phyloP scores from a whole-genome alignment of 2,113 vertebrate genomes.

The Mastomys coucha region DNA sequence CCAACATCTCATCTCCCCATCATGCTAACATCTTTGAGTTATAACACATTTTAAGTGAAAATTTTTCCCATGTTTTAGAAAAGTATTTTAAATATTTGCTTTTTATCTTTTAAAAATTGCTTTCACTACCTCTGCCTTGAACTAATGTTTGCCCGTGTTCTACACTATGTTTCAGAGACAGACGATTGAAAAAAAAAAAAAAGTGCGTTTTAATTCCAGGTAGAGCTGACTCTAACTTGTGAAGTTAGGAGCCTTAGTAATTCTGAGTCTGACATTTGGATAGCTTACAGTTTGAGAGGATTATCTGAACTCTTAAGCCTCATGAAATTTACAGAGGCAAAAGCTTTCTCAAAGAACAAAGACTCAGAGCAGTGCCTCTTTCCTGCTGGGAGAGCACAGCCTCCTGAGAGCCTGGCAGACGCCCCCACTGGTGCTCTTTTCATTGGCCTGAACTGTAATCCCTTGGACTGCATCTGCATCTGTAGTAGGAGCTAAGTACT shows the following conservation, averaged over 20 bases:
- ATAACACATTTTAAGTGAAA: constrained; percentile 28
- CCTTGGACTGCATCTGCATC: neutral
- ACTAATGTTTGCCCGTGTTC: constrained; percentile 46
- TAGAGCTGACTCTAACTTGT: constrained; percentile 57
- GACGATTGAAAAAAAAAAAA: constrained; percentile 10
- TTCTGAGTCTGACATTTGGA: constrained; percentile 67
- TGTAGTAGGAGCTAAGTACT: neutral
- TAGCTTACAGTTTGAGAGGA: constrained; percentile 35
- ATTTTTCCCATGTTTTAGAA: constrained; percentile 39
- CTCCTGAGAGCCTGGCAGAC: neutral
- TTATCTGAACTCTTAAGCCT: constrained; percentile 73
- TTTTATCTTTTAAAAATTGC: constrained; percentile 24
- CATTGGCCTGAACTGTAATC: constrained; percentile 28
- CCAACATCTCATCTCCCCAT: neutral
- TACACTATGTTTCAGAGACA: constrained; percentile 61
- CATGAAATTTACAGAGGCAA: constrained; percentile 76
- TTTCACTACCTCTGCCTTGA: constrained; percentile 49
- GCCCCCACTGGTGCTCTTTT: neutral
- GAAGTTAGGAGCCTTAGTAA: constrained; percentile 37
- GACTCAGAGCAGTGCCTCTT: neutral
- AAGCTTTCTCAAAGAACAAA: constrained; percentile 68
- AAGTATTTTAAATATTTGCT: constrained; percentile 52
- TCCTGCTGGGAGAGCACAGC: neutral
- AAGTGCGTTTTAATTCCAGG: constrained; percentile 59
- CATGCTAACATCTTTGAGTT: constrained; percentile 13